These are phyloP conservation scores for Sebastes matsubarae DNA, from an alignment of 2,797 vertebrate species.

Conservation along the genomic window DNA sequence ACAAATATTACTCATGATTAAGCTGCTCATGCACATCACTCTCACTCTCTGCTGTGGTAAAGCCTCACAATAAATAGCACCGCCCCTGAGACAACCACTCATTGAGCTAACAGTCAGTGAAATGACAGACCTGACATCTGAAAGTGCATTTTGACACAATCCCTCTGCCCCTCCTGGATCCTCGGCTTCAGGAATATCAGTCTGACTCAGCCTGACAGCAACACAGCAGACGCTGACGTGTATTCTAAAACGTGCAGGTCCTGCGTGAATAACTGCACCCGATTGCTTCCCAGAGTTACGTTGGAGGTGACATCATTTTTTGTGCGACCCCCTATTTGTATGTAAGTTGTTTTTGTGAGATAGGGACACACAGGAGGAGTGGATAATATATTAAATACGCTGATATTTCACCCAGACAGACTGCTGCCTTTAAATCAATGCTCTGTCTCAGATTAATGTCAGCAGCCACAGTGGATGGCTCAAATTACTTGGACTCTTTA, in stretches of 20 bases:
- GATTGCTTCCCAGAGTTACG: neutral
- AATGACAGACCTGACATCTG: neutral
- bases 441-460: conserved; percentile 6
- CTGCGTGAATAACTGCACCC: neutral
- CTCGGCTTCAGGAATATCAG: conserved; percentile 14
- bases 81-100: neutral
- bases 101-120: neutral
- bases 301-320: conserved; percentile 18
- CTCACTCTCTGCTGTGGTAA: neutral
- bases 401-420: conserved; percentile 15
- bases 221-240: conserved; percentile 15
- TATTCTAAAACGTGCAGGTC: neutral
- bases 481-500: neutral
- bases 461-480: neutral
- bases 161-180: neutral
- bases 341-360: conserved; percentile 15
- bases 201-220: conserved; percentile 31
- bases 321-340: neutral
- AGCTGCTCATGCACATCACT: neutral
- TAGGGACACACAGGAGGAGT: neutral
- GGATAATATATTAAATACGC: conserved; percentile 39
- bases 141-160: conserved; percentile 19
- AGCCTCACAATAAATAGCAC: neutral
- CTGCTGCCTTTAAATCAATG: neutral
- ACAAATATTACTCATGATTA: neutral